Percentiles rank a stretch among this genome's conserved stretches.
Evolutionary conservation across 2,888 invertebrate species (phyloP).

Genomic region (Parascotia fuliginaria): DNA sequence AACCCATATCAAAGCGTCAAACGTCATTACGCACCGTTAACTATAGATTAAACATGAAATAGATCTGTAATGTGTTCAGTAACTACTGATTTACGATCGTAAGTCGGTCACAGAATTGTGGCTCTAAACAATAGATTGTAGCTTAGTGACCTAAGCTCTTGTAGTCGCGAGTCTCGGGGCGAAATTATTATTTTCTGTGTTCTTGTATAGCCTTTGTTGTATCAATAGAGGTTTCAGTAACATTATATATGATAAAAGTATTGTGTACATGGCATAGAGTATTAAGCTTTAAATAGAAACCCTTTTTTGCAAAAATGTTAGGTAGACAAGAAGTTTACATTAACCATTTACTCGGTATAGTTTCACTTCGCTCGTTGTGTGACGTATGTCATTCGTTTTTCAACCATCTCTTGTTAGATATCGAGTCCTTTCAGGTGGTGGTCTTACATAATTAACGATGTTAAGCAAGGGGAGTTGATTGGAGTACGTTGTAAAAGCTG

Average conservation of each 20-base stretch:
- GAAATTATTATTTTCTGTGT: conserved; percentile 8
- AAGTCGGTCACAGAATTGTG: not conserved
- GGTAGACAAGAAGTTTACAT: too few relatives aligned
- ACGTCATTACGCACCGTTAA: not conserved
- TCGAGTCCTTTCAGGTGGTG: not conserved
- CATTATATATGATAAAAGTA: conserved; percentile 1
- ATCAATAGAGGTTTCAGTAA: not conserved
- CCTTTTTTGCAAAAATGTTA: too few relatives aligned
- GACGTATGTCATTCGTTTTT: not conserved
- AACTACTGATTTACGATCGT: not conserved
- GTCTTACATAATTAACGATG: conserved; percentile 2
- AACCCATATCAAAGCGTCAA: not conserved
- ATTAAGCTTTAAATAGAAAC: not conserved
- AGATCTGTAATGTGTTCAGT: not conserved
- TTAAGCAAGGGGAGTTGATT: conserved; percentile 3
- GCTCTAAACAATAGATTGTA: not conserved
- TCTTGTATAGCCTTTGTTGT: conserved; percentile 4
- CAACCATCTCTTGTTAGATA: not conserved
- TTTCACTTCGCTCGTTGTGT: not conserved
- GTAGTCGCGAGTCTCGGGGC: not conserved
- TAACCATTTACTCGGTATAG: too few relatives aligned
- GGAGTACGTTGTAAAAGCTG: not conserved
- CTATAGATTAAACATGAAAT: not conserved
- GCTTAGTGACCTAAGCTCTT: conserved; percentile 3
- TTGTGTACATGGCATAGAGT: too few relatives aligned